Evolutionary conservation across 2,888 invertebrate species (phyloP), one percentile per base, ranked within the genome.

Genomic region (Philereme vetulata): DNA sequence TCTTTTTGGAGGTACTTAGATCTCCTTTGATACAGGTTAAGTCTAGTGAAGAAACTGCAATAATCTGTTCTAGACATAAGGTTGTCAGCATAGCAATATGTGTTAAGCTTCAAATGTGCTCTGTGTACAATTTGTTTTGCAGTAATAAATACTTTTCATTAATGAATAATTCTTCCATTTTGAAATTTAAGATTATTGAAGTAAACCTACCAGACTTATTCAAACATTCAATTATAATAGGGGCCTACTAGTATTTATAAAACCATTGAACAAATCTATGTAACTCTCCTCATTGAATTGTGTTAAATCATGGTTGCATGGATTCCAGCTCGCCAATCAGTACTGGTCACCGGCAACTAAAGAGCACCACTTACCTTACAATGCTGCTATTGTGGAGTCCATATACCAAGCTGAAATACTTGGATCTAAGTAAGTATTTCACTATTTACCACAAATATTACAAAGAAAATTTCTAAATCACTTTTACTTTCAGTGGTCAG

Each of bases 311-410:
- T 90, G 90, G 90, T 88, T 82, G 71, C 72, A 71, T 76, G 76
- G 52, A 77, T 78, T 74, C 56, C 90, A 98, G 98, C 93, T 98
- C 35, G 97, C 98, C 2, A 95, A 96, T 64, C 95, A 97, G 80
- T 98, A 97, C 82, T 99, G 99, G 99, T 96, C 98, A 0, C 97
- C 98, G 0, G 96, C 97, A 81, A 96, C 97, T 0, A 92, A 94
- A 56, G 93, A 94, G 7, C 92, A 94, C 4, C 97, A 97, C 90
- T 82, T 95, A 74, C 94, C 95, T 48, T 98, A 95, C 78, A 95
- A 96, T 90, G 92, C 95, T 34, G 91, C 95, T 77, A 94, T 98
- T 71, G 95, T 98, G 68, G 97, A 98, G 78, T 96, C 97, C 72
- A 96, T 99, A 71, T 99, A 98, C 80, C 90, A 94, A 56, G 95